These are phyloP conservation scores for Macropis europaea DNA, from an alignment of 2,888 invertebrate genomes.

Conservation along the genomic window DNA sequence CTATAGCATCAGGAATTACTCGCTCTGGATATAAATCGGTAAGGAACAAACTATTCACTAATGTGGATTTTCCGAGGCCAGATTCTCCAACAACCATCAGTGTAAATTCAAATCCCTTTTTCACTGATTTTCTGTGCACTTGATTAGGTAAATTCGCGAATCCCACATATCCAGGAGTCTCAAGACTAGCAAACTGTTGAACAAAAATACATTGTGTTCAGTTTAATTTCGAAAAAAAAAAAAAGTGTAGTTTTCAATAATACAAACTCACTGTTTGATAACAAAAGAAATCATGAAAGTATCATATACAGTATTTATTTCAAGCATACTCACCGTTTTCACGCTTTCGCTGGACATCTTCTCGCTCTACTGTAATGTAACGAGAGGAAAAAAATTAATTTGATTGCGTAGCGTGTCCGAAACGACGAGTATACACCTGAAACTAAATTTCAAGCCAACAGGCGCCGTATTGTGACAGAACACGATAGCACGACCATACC, in stretches of 20 bases:
- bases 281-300: neutral
- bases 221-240: neutral
- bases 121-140: slow-evolving; percentile 97
- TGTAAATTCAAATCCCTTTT: slow-evolving; percentile 98
- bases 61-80: slow-evolving; percentile 96
- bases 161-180: slow-evolving; percentile 94
- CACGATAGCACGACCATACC: slow-evolving; percentile 27
- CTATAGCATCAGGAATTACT: slow-evolving; percentile 92
- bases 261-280: neutral
- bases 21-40: slow-evolving; percentile 97
- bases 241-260: neutral
- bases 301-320: neutral
- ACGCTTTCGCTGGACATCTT: slow-evolving; percentile 77
- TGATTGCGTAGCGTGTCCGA: slow-evolving; percentile 1
- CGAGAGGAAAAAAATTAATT: neutral
- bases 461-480: slow-evolving; percentile 47
- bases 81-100: slow-evolving; percentile 96
- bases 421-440: slow-evolving; percentile 5
- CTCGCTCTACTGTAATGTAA: neutral
- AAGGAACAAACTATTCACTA: slow-evolving; percentile 96
- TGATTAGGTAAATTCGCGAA: slow-evolving; percentile 98
- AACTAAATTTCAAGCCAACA: slow-evolving; percentile 33
- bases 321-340: slow-evolving; percentile 71
- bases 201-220: slow-evolving; percentile 37
- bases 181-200: slow-evolving; percentile 89